phyloP scores from a whole-genome alignment of 2,888 invertebrate species.

The Acronicta aceris region DNA sequence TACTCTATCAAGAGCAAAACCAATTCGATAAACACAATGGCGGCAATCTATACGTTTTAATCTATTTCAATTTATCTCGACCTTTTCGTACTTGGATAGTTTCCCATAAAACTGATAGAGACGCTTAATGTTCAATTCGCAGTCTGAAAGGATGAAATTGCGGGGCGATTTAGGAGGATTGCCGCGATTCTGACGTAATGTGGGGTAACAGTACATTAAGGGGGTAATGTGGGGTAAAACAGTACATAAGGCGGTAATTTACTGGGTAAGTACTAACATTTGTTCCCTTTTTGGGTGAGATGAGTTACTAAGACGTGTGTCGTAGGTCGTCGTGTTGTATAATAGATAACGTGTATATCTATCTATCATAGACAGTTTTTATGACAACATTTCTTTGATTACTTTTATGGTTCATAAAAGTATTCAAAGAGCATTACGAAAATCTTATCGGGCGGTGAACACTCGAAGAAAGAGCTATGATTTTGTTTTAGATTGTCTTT shows the following conservation, averaged over 20 bases:
- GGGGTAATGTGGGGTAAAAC: slow-evolving; percentile 32
- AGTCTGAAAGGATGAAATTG: slow-evolving; percentile 59
- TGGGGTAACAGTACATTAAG: slow-evolving; percentile 37
- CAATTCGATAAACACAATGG: slow-evolving; percentile 8
- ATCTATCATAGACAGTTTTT: not conserved
- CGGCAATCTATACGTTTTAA: slow-evolving; percentile 20
- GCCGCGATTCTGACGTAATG: slow-evolving; percentile 48
- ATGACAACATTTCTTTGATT: no score
- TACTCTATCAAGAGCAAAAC: slow-evolving; percentile 4
- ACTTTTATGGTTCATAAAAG: no score
- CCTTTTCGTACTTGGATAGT: slow-evolving; percentile 39
- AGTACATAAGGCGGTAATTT: slow-evolving; percentile 45
- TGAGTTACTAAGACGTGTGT: slow-evolving; percentile 31
- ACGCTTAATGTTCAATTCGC: slow-evolving; percentile 56
- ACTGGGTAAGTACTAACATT: slow-evolving; percentile 31
- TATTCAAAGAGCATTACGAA: no score
- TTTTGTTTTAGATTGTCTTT: no score
- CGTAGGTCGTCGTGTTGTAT: not conserved
- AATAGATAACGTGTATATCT: not conserved
- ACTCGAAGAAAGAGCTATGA: no score
- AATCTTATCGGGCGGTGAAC: no score
- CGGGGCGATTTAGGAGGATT: slow-evolving; percentile 63
- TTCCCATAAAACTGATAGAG: slow-evolving; percentile 57
- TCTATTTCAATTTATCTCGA: slow-evolving; percentile 33
- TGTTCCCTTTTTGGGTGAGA: slow-evolving; percentile 50